Conservation (phyloP, 1,140 invertebrate genomes). For the Thalassaphorura encarpata region DNA sequence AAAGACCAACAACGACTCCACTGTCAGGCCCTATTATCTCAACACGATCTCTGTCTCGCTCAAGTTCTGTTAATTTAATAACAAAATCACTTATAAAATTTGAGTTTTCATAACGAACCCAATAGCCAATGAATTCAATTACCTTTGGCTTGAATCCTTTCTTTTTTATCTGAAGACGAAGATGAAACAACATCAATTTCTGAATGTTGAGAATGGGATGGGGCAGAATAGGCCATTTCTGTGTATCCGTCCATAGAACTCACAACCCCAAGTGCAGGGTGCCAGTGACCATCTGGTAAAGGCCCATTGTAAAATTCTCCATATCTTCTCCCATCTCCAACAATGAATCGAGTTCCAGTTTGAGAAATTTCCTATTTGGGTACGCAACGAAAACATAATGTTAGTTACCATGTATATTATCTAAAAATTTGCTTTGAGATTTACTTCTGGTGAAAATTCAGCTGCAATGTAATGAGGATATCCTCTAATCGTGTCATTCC, state of each 20-base stretch:
- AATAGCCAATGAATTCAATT: background rate
- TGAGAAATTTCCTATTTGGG: background rate
- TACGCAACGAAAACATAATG: background rate
- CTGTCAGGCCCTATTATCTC: conserved; percentile 18
- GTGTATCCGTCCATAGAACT: conserved; percentile 53
- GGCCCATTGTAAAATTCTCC: conserved; percentile 70
- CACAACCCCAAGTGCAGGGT: conserved; percentile 60
- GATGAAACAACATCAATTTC: background rate
- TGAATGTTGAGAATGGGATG: conserved; percentile 40
- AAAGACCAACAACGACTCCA: conserved; percentile 43
- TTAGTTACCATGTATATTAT: no score
- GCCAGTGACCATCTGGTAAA: conserved; percentile 51
- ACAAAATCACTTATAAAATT: no score
- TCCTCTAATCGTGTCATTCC: conserved; percentile 47
- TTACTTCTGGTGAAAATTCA: conserved; percentile 50
- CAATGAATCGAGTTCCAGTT: conserved; percentile 47
- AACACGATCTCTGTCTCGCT: conserved; percentile 11
- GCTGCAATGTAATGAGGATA: conserved; percentile 69
- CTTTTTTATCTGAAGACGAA: background rate
- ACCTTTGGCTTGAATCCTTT: background rate
- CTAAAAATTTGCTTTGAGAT: background rate
- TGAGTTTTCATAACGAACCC: no score
- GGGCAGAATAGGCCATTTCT: conserved; percentile 54
- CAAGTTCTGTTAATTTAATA: background rate
- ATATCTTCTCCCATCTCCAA: conserved; percentile 64